A percentile compares a stretch with the other conserved stretches of the same genome.
Conservation (phyloP, 2,888 invertebrate species). For the Yponomeuta malinellus region DNA sequence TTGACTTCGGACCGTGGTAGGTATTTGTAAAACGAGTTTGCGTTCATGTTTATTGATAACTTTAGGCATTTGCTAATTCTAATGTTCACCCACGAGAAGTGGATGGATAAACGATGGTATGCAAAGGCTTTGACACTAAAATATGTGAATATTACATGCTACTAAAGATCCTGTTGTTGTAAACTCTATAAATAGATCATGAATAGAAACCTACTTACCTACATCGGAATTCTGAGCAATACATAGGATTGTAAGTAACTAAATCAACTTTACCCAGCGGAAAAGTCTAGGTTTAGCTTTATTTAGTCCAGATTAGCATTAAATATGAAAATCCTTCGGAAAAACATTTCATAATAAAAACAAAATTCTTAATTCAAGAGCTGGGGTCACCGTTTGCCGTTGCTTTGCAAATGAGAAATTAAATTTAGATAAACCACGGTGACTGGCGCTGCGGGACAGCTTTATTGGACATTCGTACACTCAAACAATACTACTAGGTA, state of each 20-base stretch:
- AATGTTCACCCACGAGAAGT: neutral
- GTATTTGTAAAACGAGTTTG: neutral
- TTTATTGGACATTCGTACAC: neutral
- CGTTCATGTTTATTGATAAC: neutral
- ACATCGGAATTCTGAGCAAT: no score
- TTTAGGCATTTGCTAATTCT: neutral
- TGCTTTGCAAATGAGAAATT: neutral
- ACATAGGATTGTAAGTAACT: no score
- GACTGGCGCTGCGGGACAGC: neutral
- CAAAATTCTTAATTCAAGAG: conserved; percentile 3
- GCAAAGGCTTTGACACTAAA: neutral
- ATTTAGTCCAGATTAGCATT: neutral
- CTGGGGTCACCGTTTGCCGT: neutral
- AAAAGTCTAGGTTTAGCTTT: no score
- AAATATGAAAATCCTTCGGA: neutral
- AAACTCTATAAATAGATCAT: neutral
- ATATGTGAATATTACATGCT: neutral
- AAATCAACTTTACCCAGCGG: no score
- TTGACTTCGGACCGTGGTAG: neutral
- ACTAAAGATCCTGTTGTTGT: neutral
- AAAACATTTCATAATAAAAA: neutral
- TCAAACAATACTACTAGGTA: no score
- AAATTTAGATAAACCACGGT: neutral
- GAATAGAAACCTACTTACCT: neutral
- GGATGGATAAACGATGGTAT: neutral